Conservation (phyloP, 2,888 invertebrate genomes). For the Apamea monoglypha region DNA sequence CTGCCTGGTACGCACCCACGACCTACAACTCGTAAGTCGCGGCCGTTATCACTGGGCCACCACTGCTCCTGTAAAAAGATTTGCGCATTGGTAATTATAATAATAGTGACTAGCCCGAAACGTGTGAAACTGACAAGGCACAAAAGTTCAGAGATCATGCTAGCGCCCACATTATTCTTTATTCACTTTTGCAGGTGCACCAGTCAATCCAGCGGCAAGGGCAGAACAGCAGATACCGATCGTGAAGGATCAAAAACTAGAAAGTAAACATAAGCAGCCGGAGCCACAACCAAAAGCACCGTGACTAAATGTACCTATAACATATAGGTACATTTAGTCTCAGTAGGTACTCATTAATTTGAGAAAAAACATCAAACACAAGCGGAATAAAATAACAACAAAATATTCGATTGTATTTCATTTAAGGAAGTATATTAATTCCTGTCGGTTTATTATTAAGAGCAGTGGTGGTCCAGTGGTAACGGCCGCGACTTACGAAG, state of each 20-base stretch:
- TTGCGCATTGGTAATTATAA: not conserved
- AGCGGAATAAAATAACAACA: conserved; percentile 9
- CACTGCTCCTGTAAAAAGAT: no score
- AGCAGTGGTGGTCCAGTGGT: not conserved
- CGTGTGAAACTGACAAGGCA: not conserved
- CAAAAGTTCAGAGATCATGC: not conserved
- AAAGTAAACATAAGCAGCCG: no score
- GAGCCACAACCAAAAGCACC: not conserved
- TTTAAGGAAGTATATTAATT: not conserved
- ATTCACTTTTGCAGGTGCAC: not conserved
- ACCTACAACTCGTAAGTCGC: no score
- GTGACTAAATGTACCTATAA: not conserved
- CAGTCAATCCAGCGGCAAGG: not conserved
- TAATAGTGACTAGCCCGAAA: not conserved
- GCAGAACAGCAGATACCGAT: not conserved
- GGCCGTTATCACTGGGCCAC: no score
- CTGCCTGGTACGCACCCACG: no score
- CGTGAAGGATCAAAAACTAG: not conserved
- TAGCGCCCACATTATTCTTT: not conserved
- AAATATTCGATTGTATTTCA: not conserved
- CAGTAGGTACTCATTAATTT: not conserved
- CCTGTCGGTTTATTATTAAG: not conserved
- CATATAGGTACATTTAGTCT: no score
- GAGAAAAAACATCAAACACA: not conserved
- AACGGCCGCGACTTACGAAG: not conserved